These are phyloP conservation scores for Deroplatys truncata DNA, from an alignment of 2,888 invertebrate species.

Conservation along the genomic window DNA sequence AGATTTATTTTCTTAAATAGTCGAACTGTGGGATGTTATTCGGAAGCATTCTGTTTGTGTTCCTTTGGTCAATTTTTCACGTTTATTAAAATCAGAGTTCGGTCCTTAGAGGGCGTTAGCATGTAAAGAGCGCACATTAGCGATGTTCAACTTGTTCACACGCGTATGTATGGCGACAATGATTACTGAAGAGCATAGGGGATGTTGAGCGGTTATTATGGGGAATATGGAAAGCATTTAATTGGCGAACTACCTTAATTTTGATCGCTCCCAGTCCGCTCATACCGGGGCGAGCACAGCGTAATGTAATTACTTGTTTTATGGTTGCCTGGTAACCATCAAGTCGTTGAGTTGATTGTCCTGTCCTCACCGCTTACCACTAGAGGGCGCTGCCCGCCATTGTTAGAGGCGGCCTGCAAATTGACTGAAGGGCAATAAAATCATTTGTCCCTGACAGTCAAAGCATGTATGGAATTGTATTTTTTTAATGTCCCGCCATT, in stretches of 20 bases:
- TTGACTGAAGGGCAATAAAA: constrained; percentile 17
- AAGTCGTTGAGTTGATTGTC: constrained; percentile 13
- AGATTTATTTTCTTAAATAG: no score
- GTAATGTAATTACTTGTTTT: constrained; percentile 17
- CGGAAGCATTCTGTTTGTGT: no score
- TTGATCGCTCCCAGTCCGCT: constrained; percentile 1
- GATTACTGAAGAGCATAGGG: neutral
- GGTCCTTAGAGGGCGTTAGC: no score
- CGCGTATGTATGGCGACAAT: neutral
- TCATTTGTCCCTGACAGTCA: constrained; percentile 9
- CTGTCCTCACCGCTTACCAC: neutral
- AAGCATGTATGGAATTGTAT: constrained; percentile 2
- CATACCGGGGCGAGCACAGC: neutral
- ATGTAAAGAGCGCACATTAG: neutral
- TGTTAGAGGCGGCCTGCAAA: neutral
- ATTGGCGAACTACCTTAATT: constrained; percentile 6
- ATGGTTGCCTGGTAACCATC: constrained; percentile 14
- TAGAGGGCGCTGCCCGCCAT: neutral
- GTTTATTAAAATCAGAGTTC: no score
- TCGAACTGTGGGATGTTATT: no score
- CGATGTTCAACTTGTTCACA: no score
- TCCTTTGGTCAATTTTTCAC: no score
- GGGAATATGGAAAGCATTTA: constrained; percentile 11
- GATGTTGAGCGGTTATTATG: neutral
- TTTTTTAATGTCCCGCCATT: constrained; percentile 10